A percentile compares a stretch with the other conserved stretches of the same genome.
Evolutionary conservation across 1,140 invertebrate genomes (phyloP).

Genomic region (Drosophila lacteicornis): DNA sequence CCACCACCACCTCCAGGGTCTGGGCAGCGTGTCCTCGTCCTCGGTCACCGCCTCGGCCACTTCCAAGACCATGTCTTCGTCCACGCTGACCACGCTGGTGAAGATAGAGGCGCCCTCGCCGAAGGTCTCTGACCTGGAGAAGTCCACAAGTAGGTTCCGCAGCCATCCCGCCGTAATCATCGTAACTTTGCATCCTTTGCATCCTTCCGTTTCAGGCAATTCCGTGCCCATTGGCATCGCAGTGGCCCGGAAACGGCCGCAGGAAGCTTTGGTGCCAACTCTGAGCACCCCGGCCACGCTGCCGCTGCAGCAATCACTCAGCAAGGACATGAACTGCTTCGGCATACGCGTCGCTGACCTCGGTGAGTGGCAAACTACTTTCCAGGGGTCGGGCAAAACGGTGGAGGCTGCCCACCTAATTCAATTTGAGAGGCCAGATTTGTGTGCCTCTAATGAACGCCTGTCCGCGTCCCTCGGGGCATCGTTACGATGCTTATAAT

Average conservation of each 20-base stretch:
- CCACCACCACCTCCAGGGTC: constrained; percentile 55
- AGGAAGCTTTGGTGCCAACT: constrained; percentile 86
- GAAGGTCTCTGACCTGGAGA: constrained; percentile 77
- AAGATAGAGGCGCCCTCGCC: constrained; percentile 86
- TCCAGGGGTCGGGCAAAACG: background rate
- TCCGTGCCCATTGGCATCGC: constrained; percentile 94
- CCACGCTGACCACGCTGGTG: constrained; percentile 79
- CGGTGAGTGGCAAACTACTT: constrained; percentile 85
- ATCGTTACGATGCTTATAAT: constrained; percentile 52
- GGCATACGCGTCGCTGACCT: constrained; percentile 86
- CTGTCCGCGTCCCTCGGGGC: constrained; percentile 48
- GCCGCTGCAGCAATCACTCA: constrained; percentile 74
- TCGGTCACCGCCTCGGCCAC: constrained; percentile 67
- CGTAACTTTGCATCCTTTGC: background rate
- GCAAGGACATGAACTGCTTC: constrained; percentile 84
- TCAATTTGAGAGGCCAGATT: constrained; percentile 65
- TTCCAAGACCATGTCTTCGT: constrained; percentile 78
- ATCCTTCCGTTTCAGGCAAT: constrained; percentile 77
- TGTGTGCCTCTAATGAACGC: constrained; percentile 49
- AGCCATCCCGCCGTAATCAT: background rate
- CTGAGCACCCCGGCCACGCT: constrained; percentile 72
- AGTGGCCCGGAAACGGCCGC: constrained; percentile 91
- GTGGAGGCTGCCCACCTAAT: constrained; percentile 37
- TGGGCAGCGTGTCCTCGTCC: constrained; percentile 59
- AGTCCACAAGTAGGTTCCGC: constrained; percentile 68